Conservation (phyloP, 2,113 vertebrate species). For the Pseudopodoces humilis region DNA sequence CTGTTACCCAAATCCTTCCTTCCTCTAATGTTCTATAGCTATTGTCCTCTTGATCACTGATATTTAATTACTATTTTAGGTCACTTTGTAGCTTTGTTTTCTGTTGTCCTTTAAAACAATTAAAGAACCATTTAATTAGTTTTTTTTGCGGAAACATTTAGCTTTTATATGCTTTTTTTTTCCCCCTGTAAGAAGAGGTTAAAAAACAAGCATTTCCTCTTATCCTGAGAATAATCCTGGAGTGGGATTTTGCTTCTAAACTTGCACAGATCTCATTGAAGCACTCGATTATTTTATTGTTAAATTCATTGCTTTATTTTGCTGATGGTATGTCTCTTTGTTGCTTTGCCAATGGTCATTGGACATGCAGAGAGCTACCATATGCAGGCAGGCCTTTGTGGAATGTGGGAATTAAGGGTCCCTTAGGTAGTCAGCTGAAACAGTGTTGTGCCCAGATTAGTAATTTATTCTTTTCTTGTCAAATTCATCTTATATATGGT, state of each 20-base stretch:
- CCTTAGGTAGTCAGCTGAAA: not conserved
- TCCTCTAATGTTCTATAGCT: not conserved
- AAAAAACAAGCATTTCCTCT: not conserved
- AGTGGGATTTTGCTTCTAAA: not conserved
- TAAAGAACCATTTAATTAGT: not conserved
- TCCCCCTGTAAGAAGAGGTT: not conserved
- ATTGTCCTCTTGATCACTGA: not conserved
- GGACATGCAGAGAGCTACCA: not conserved
- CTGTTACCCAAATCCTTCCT: not conserved
- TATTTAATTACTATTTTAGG: not conserved
- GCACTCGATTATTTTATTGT: not conserved
- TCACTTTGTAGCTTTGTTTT: not conserved
- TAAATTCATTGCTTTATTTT: not conserved
- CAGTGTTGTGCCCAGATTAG: not conserved
- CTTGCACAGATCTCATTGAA: not conserved
- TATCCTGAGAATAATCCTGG: not conserved
- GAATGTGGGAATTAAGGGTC: not conserved
- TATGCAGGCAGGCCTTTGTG: not conserved
- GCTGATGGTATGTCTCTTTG: not conserved
- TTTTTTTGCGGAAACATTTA: not conserved
- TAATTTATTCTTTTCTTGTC: not conserved
- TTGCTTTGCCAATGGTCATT: not conserved
- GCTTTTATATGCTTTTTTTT: not conserved
- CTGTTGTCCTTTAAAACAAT: not conserved
- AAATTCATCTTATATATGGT: not conserved